Percentiles rank a stretch among this genome's conserved stretches.
Conservation (phyloP, 2,888 invertebrate genomes). For the Ceratothoa steindachneri region DNA sequence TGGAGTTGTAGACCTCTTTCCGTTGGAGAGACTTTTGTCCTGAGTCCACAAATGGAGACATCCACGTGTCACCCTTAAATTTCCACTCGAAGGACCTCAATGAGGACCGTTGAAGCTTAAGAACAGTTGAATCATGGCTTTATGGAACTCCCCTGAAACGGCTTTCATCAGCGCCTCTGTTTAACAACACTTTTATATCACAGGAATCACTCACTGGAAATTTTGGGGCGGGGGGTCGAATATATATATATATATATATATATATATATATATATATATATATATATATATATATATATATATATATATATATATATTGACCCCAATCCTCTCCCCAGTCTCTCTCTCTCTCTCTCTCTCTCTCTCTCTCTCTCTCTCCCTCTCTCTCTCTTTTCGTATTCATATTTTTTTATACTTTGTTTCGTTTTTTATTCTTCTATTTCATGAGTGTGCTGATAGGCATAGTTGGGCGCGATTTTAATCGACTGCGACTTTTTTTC, state of each 20-base stretch:
- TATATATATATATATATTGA: background rate
- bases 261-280: background rate
- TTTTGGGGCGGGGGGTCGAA: background rate
- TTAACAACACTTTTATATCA: background rate
- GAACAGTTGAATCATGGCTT: background rate
- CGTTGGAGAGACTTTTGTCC: background rate
- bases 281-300: background rate
- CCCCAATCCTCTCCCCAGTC: background rate
- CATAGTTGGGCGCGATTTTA: background rate
- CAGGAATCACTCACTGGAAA: background rate
- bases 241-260: background rate
- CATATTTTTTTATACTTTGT: no score
- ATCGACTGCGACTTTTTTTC: background rate
- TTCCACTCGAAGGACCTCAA: background rate
- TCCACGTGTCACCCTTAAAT: background rate
- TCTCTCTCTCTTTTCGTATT: no score
- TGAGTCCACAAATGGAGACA: background rate
- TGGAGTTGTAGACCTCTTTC: background rate
- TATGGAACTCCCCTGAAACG: background rate
- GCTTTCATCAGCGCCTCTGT: background rate
- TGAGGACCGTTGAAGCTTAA: background rate
- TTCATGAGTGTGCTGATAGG: no score
- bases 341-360: background rate
- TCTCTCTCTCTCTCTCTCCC: background rate
- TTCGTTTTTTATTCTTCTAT: no score